A percentile compares a stretch with the other conserved stretches of the same genome.
phyloP scores from a whole-genome alignment of 2,888 invertebrate species.

The Drosophila acutilabella region DNA sequence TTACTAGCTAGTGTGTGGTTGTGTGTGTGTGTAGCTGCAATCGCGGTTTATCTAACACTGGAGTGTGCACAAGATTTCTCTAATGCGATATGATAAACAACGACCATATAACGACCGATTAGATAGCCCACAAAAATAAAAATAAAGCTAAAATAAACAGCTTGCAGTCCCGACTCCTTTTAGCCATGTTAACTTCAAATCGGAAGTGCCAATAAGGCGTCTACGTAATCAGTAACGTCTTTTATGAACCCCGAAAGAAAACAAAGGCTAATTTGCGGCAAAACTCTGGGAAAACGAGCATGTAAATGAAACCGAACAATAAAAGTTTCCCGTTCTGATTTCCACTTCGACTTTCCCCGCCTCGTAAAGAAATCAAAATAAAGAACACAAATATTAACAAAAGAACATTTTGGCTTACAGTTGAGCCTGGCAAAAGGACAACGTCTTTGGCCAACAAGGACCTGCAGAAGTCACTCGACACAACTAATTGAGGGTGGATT shows the following conservation, averaged over 20 bases:
- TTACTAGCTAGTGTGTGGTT: background rate
- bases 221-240: constrained; percentile 53
- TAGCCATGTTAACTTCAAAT: constrained; percentile 21
- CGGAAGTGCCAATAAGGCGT: constrained; percentile 71
- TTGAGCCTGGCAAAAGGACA: constrained; percentile 33
- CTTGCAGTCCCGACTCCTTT: background rate
- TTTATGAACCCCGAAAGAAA: constrained; percentile 20
- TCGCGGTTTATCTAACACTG: constrained; percentile 41
- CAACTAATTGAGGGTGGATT: constrained; percentile 78
- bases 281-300: constrained; percentile 68
- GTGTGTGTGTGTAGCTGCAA: constrained; percentile 5
- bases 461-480: constrained; percentile 15
- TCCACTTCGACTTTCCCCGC: no score
- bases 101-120: constrained; percentile 27
- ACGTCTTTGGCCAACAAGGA: constrained; percentile 40
- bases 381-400: constrained; percentile 59
- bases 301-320: constrained; percentile 67
- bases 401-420: constrained; percentile 33
- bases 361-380: constrained; percentile 24
- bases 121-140: constrained; percentile 29
- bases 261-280: constrained; percentile 75
- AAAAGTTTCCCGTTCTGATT: background rate
- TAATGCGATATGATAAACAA: constrained; percentile 37
- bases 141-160: background rate
- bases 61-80: constrained; percentile 50